Conservation (phyloP, 2,888 invertebrate genomes). For the Rhogogaster chlorosoma region DNA sequence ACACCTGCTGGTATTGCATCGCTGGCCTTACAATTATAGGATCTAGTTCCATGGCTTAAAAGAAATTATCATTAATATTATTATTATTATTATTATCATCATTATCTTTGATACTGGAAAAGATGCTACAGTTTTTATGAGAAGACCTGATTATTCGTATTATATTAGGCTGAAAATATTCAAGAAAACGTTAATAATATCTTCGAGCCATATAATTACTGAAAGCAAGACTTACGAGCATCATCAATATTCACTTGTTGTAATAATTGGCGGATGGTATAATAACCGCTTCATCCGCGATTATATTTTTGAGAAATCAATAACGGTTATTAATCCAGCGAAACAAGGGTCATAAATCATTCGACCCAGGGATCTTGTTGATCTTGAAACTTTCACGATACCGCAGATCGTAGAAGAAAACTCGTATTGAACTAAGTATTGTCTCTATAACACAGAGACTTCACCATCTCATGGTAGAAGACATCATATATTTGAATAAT, state of each 20-base stretch:
- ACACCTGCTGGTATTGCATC: too few species aligned
- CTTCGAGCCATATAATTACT: not conserved
- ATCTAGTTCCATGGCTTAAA: too few species aligned
- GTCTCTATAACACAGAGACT: not conserved
- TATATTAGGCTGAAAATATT: not conserved
- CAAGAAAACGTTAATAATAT: not conserved
- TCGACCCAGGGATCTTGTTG: not conserved
- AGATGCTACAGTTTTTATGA: not conserved
- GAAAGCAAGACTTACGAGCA: not conserved
- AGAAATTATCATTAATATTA: too few species aligned
- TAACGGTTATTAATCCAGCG: not conserved
- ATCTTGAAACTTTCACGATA: slow-evolving; percentile 4
- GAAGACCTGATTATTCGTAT: not conserved
- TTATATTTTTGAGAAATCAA: not conserved
- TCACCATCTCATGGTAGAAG: not conserved
- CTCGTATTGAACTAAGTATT: not conserved
- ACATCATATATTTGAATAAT: not conserved
- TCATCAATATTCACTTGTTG: not conserved
- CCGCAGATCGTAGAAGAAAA: not conserved
- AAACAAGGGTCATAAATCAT: not conserved
- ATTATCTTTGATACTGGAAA: not conserved
- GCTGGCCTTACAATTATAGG: too few species aligned
- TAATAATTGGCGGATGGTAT: not conserved
- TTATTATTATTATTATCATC: too few species aligned
- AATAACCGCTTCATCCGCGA: not conserved